A percentile compares a stretch with the other conserved stretches of the same genome.
These are phyloP conservation scores for Harpegnathos saltator DNA, from an alignment of 1,140 invertebrate genomes.

Conservation along the genomic window DNA sequence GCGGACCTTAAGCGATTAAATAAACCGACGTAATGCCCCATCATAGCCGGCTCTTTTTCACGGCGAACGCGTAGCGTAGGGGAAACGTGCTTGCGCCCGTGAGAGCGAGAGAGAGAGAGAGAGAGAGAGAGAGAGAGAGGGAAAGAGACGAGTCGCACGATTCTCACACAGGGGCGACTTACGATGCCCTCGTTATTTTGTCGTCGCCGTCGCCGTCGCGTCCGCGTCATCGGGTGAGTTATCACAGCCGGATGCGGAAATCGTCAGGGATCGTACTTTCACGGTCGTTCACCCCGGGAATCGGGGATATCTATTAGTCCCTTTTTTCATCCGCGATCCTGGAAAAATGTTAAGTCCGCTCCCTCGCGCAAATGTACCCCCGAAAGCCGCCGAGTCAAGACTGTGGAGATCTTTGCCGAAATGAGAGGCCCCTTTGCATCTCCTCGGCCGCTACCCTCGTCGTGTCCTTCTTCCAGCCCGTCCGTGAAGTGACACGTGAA, in stretches of 20 bases:
- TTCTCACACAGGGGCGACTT: constrained; percentile 15
- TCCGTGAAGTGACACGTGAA: background rate
- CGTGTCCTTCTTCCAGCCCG: too few species aligned
- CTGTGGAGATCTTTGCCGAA: too few species aligned
- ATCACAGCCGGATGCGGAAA: background rate
- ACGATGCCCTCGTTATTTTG: background rate
- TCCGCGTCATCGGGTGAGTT: background rate
- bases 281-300: background rate
- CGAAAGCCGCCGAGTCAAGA: too few species aligned
- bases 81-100: background rate
- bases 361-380: background rate
- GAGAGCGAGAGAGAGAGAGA: too few species aligned
- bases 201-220: too few species aligned
- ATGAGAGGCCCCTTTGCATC: too few species aligned
- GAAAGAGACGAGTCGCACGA: constrained; percentile 33
- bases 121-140: too few species aligned
- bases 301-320: constrained; percentile 1
- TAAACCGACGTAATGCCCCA: constrained; percentile 66
- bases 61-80: background rate
- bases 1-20: constrained; percentile 65
- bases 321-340: background rate
- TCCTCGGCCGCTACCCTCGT: too few species aligned
- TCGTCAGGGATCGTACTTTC: constrained; percentile 7
- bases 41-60: constrained; percentile 47
- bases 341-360: background rate